Conservation (phyloP, 2,888 invertebrate species). For the Leucozona laternaria region DNA sequence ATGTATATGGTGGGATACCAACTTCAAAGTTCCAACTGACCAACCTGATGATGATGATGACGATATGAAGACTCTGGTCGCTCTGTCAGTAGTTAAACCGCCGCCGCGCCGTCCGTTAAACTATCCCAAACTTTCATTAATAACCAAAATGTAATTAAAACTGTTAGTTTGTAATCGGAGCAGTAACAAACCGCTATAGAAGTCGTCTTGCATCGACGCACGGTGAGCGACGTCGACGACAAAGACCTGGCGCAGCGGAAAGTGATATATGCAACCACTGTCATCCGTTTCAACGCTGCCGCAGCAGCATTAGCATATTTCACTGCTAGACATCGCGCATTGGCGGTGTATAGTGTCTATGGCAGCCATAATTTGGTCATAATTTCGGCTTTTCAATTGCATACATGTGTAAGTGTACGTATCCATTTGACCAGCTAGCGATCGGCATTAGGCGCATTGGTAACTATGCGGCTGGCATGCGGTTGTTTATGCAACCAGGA, state of each 20-base stretch:
- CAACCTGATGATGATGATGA: neutral
- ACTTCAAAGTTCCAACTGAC: conserved; percentile 7
- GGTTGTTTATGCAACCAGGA: conserved; percentile 72
- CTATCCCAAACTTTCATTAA: conserved; percentile 70
- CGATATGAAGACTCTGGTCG: conserved; percentile 1
- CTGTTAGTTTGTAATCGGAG: conserved; percentile 73
- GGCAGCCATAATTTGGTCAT: conserved; percentile 70
- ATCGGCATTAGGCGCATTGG: conserved; percentile 32
- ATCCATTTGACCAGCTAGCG: conserved; percentile 46
- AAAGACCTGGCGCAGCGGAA: conserved; percentile 8
- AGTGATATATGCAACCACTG: conserved; percentile 69
- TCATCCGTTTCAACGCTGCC: conserved; percentile 49
- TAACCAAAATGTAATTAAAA: conserved; percentile 70
- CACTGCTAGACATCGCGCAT: conserved; percentile 22
- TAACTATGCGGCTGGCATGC: conserved; percentile 23
- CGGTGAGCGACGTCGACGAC: neutral
- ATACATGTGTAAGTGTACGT: conserved; percentile 4
- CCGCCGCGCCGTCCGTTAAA: too few relatives aligned
- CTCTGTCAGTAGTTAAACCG: conserved; percentile 25
- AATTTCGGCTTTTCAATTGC: conserved; percentile 70
- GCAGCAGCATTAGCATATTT: conserved; percentile 68
- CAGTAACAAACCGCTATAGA: conserved; percentile 51
- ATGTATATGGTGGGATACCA: neutral
- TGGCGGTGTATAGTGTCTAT: conserved; percentile 39
- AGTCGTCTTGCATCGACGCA: conserved; percentile 2